Percentiles rank a stretch among this genome's conserved stretches.
Conservation (phyloP, 2,888 invertebrate species). For the Barypeithes pellucidus region DNA sequence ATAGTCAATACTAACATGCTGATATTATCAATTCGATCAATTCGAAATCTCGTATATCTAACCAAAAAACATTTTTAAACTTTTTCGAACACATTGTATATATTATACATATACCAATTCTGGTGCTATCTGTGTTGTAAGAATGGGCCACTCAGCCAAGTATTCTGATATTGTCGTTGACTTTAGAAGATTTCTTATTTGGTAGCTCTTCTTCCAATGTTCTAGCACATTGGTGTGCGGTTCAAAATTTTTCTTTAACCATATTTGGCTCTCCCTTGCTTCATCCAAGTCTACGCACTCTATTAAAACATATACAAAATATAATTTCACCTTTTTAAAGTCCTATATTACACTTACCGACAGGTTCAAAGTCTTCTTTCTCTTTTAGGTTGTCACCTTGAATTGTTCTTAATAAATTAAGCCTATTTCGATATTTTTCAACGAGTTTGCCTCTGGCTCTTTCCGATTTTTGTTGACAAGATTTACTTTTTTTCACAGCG, state of each 20-base stretch:
- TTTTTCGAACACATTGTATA: too few relatives aligned
- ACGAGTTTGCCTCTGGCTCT: constrained; percentile 15
- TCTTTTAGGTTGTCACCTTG: neutral
- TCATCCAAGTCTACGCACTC: neutral
- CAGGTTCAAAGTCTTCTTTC: neutral
- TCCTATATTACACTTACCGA: too few relatives aligned
- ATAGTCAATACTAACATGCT: too few relatives aligned
- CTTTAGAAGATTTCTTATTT: neutral
- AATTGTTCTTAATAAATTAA: constrained; percentile 10
- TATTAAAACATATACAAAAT: neutral
- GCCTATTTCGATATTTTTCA: constrained; percentile 15
- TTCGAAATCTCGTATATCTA: too few relatives aligned
- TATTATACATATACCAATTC: neutral
- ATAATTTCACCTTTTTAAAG: neutral
- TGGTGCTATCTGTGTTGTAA: neutral
- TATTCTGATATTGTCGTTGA: neutral
- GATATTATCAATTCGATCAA: too few relatives aligned
- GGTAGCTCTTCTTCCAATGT: neutral
- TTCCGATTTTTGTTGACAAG: constrained; percentile 5
- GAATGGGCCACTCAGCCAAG: neutral
- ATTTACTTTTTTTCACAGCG: neutral
- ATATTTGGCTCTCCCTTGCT: constrained; percentile 5
- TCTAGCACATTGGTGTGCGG: neutral
- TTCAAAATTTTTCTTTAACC: constrained; percentile 7
- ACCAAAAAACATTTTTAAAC: too few relatives aligned